phyloP scores from a whole-genome alignment of 2,113 vertebrate species.

The Myrmecophaga tridactyla region DNA sequence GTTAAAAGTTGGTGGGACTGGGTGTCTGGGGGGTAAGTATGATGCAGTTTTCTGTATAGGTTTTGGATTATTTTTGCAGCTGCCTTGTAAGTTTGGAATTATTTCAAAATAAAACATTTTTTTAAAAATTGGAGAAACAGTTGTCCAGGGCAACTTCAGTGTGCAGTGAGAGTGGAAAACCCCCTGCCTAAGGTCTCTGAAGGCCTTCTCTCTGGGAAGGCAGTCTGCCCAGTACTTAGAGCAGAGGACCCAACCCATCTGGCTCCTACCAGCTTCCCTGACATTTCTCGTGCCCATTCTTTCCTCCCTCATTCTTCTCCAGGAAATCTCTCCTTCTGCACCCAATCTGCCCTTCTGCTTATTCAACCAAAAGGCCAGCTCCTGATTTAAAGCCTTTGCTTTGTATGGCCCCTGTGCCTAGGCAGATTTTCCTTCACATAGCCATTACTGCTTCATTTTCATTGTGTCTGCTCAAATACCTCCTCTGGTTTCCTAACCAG shows the following conservation, averaged over 20 bases:
- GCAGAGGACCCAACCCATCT: rapidly evolving
- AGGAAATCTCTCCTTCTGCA: neutral
- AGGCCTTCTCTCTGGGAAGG: no score
- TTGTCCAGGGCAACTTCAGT: rapidly evolving
- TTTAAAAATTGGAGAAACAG: no score
- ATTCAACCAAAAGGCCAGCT: neutral
- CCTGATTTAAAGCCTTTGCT: rapidly evolving
- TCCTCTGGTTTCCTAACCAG: rapidly evolving
- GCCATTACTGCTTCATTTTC: rapidly evolving
- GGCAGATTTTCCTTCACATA: rapidly evolving
- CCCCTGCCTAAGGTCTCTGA: rapidly evolving
- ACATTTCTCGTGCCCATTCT: neutral
- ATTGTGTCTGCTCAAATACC: neutral
- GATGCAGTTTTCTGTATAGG: no score
- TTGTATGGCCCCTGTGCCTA: rapidly evolving
- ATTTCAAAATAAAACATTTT: no score
- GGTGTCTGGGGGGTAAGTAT: no score
- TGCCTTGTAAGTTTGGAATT: no score
- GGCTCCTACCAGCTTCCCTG: neutral
- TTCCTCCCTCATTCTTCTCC: no score
- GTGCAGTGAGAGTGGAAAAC: no score
- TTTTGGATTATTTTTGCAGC: no score
- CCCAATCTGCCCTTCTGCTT: rapidly evolving
- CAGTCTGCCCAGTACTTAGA: neutral
- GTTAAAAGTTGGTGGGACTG: no score